Base-by-base conservation (phyloP, 2,888 invertebrate species). In the Eucera pruinosa region DNA sequence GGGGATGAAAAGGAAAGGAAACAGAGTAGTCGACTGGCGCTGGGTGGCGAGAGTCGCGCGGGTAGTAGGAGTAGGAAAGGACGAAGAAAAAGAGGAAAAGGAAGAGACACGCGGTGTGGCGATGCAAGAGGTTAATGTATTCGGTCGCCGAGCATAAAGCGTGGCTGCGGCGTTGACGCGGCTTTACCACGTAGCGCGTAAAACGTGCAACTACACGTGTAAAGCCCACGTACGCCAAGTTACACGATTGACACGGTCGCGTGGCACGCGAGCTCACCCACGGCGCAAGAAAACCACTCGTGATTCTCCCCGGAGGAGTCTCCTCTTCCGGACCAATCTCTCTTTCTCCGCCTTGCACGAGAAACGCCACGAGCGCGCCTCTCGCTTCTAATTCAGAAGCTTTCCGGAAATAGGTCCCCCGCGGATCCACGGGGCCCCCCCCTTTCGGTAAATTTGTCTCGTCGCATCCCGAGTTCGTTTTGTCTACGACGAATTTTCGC, bases 101-200 rank as follows among this genome's bases (percentile, higher is more conserved):
- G 47, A 58, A 48, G 30, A 33, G 23, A 48, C n/a, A 11, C 30
- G 54, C 13, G 41, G 33, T 11, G 45, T 4, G 23, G 30, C 23
- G 50, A 25, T 33, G 43, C 80, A 69, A 69, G 65, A 65, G 73
- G 74, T 84, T 85, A 72, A 85, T 76, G 78, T 74, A 82, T 78
- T 81, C 81, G 74, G 72, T 75, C 70, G 75, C 54, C 75, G 76
- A 74, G 82, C 72, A 64, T 78, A 80, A 82, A 83, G 79, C 66
- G 70, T 72, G 78, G 72, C 58, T 30, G 68, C 60, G 72, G 48
- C 70, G 82, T 73, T 70, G 84, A 81, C 72, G 75, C 71, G 80
- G 67, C 64, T 82, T 77, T 74, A 50, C 73, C 81, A 76, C 81
- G 77, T 81, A 78, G 18, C 71, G 71, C 78, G 78, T 85, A 65